Conservation (phyloP, 2,888 invertebrate species). For the Ditula angustiorana region DNA sequence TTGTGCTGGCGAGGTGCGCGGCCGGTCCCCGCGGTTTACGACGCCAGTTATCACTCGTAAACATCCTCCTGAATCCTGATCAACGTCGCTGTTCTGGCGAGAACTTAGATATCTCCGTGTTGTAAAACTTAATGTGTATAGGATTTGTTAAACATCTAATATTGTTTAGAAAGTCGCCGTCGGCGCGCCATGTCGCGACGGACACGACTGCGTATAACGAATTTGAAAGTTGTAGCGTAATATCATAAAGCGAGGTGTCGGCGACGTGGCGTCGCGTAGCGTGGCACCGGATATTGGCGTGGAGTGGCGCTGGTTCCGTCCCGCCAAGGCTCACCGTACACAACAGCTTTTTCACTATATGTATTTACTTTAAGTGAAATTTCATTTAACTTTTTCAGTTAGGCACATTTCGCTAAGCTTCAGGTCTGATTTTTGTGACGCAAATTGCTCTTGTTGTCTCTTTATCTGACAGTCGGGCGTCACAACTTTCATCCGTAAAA, state of each 20-base stretch:
- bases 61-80: not conserved
- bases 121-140: slow-evolving; percentile 6
- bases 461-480: not conserved
- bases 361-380: too few relatives aligned
- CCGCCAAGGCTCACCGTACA: too few relatives aligned
- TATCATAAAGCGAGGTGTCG: too few relatives aligned
- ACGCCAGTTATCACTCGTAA: slow-evolving; percentile 12
- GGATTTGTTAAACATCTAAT: not conserved
- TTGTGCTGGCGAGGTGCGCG: not conserved
- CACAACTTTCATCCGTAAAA: too few relatives aligned
- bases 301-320: too few relatives aligned
- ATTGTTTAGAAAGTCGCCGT: not conserved
- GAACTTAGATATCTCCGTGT: slow-evolving; percentile 1
- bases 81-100: not conserved
- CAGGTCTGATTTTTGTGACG: not conserved
- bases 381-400: too few relatives aligned
- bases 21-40: slow-evolving; percentile 1
- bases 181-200: too few relatives aligned
- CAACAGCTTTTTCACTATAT: too few relatives aligned
- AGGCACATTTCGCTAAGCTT: not conserved
- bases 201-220: too few relatives aligned
- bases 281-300: too few relatives aligned
- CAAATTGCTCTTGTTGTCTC: not conserved
- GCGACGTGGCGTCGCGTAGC: too few relatives aligned
- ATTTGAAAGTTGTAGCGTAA: not conserved